Base-by-base conservation (phyloP, 2,113 vertebrate genomes). In the Gallinago jamesoni region DNA sequence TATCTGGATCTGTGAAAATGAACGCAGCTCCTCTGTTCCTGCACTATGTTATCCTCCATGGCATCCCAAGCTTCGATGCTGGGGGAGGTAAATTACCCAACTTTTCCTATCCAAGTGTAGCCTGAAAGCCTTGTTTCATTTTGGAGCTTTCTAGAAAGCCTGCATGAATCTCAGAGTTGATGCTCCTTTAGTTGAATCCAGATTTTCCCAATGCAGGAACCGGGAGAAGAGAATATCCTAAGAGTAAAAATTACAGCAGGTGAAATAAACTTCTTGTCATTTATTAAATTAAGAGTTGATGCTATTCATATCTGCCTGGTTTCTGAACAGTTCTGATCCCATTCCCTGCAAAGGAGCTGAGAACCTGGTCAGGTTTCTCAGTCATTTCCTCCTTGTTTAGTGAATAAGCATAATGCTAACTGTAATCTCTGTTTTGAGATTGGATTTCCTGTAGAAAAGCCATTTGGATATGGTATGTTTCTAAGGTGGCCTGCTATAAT, bases 1-100 rank as follows among this genome's bases (percentile, higher is more conserved):
- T 99, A 6, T 99, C 99, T 7, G 99, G 99, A 43, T 98, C 98
- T 7, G 98, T 99, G 98, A 99, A 99, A 97, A 99, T 99, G 98
- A 99, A 99, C 20, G 96, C 99, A 28, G 97, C 97, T 0, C 98
- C 99, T 12, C 97, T 99, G 72, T 99, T 99, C 96, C 97, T 99
- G 96, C 99, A 99, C 93, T 98, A 98, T 28, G 96, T 99, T 97
- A 97, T 99, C 90, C 98, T 99, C 77, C 99, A 99, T 4, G 99
- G 98, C 41, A 98, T 98, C 85, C 99, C 99, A 33, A 99, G 97
- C 97, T 99, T 99, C 4, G 98, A 99, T 95, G 90, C 98, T 6
- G 98, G 98, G 4, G 98, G 98, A 98, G 99, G 99, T 99, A 96
- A 97, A 95, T 78, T 55, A 48, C 33, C 52, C 76, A 56, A 52